Conservation (phyloP, 2,113 vertebrate genomes). For the Acinonyx jubatus region DNA sequence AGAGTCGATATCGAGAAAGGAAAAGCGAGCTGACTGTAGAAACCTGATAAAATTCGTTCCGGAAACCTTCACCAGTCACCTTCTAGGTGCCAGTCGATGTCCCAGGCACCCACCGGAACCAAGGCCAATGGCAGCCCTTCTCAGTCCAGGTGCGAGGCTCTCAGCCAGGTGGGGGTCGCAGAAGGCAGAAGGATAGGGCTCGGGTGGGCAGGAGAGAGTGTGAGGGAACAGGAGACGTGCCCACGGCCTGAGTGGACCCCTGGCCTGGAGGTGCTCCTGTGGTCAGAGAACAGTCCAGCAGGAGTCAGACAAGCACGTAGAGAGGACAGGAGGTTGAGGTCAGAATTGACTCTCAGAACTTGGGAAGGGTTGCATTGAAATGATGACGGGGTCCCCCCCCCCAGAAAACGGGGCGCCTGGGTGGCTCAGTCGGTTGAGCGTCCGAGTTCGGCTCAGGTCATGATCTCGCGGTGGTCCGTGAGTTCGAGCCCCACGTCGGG, state of each 20-base stretch:
- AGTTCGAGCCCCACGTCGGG: too few species aligned
- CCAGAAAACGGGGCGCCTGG: too few species aligned
- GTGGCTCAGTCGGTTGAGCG: too few species aligned
- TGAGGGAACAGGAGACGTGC: background rate
- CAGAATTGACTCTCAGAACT: background rate
- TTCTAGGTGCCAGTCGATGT: background rate
- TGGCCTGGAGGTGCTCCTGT: background rate
- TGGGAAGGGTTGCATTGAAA: background rate
- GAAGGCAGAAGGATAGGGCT: accelerated
- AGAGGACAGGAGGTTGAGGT: background rate
- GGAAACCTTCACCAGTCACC: background rate
- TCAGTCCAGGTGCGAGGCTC: background rate
- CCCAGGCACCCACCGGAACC: background rate
- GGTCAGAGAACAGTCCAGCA: background rate
- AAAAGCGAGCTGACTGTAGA: background rate
- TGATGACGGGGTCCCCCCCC: too few species aligned
- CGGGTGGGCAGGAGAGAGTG: background rate
- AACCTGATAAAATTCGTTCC: background rate
- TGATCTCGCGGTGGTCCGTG: too few species aligned
- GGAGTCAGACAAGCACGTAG: background rate
- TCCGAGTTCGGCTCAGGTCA: too few species aligned
- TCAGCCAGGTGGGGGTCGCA: background rate
- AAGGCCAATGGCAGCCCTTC: background rate
- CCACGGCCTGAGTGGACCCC: background rate
- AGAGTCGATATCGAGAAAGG: background rate